A percentile compares a stretch with the other conserved stretches of the same genome.
These are phyloP conservation scores for Ophion ventricosus DNA, from an alignment of 2,888 invertebrate species.

Conservation along the genomic window DNA sequence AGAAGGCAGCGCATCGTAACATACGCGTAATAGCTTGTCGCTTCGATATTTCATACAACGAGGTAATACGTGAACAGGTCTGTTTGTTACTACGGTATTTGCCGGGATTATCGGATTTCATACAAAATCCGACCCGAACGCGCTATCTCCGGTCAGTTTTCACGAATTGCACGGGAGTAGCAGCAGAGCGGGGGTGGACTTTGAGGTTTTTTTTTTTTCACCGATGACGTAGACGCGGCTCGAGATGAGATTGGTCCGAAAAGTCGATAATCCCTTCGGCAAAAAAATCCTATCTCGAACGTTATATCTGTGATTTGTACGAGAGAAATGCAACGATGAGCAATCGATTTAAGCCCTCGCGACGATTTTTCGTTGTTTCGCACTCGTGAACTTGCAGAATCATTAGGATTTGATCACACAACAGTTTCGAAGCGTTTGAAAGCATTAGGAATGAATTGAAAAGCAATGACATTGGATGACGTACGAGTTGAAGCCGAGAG, in stretches of 20 bases:
- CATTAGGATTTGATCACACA: too few species aligned
- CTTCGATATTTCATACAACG: constrained; percentile 4
- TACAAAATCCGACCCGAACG: constrained; percentile 2
- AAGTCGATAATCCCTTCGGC: not conserved
- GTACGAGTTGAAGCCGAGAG: too few species aligned
- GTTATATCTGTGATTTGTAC: not conserved
- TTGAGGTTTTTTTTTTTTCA: too few species aligned
- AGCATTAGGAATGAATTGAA: too few species aligned
- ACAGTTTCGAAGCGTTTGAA: too few species aligned
- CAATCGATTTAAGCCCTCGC: too few species aligned
- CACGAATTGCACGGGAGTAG: not conserved
- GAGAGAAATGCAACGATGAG: too few species aligned
- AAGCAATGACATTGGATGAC: too few species aligned
- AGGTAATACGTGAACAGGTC: not conserved
- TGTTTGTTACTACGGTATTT: not conserved
- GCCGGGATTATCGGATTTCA: not conserved
- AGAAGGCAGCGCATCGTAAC: not conserved
- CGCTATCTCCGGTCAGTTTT: not conserved
- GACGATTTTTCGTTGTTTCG: too few species aligned
- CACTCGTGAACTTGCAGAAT: too few species aligned
- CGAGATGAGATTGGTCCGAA: not conserved
- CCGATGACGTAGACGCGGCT: not conserved
- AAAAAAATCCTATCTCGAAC: not conserved
- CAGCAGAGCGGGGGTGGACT: not conserved
- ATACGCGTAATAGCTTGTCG: too few species aligned